Conservation (phyloP, 1,140 invertebrate genomes). For the Venturia canescens region DNA sequence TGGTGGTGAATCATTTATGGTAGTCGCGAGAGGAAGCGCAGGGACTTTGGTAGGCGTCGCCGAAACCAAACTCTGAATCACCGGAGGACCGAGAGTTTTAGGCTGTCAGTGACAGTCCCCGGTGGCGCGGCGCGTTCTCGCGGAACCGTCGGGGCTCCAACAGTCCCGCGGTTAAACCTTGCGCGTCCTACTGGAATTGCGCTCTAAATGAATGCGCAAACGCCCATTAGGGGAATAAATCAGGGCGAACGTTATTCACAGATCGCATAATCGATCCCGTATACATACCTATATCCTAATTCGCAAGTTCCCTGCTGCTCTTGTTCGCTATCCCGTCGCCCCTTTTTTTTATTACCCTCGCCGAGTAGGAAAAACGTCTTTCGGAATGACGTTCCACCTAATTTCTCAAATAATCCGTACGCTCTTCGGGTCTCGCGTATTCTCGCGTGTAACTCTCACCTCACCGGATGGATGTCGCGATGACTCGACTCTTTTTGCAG, state of each 20-base stretch:
- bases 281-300: conserved; percentile 61
- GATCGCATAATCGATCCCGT: conserved; percentile 74
- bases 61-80: conserved; percentile 77
- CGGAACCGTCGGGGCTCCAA: conserved; percentile 46
- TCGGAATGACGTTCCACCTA: background rate
- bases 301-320: conserved; percentile 53
- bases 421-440: background rate
- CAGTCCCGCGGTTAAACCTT: conserved; percentile 46
- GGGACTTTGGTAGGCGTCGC: conserved; percentile 74
- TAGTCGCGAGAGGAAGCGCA: conserved; percentile 66
- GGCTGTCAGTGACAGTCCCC: conserved; percentile 72
- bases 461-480: too few relatives aligned
- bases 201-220: conserved; percentile 77
- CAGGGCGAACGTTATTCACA: conserved; percentile 76
- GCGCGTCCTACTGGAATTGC: conserved; percentile 72
- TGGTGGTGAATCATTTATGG: conserved; percentile 63
- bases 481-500: background rate
- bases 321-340: conserved; percentile 58
- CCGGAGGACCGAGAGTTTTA: conserved; percentile 74
- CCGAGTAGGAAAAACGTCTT: background rate
- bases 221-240: conserved; percentile 78
- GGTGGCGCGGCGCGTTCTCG: conserved; percentile 52
- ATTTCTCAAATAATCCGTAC: conserved; percentile 7
- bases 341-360: conserved; percentile 8
- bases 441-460: too few relatives aligned